These are phyloP conservation scores for Tipula helvola DNA, from an alignment of 2,888 invertebrate species.

Conservation along the genomic window DNA sequence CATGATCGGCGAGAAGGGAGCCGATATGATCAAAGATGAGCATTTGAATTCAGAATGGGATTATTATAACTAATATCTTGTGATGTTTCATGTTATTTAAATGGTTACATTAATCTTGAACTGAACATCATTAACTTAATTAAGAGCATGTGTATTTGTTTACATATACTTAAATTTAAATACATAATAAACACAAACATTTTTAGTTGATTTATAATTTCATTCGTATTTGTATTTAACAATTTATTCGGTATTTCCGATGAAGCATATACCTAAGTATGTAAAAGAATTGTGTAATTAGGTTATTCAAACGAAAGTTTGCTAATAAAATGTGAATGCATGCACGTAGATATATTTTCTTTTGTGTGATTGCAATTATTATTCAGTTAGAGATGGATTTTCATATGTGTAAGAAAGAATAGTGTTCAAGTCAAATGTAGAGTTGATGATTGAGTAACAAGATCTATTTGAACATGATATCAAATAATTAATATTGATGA, in stretches of 20 bases:
- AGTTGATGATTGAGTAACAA: too few relatives aligned
- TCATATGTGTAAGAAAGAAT: not conserved
- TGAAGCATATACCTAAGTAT: not conserved
- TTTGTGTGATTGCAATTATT: not conserved
- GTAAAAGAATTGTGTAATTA: not conserved
- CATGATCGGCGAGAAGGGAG: conserved; percentile 74
- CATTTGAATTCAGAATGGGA: conserved; percentile 30
- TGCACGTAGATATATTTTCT: not conserved
- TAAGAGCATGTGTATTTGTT: not conserved
- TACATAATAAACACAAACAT: not conserved
- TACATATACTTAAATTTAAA: not conserved
- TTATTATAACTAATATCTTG: not conserved
- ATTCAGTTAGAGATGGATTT: not conserved
- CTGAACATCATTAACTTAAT: not conserved
- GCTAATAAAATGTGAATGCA: not conserved
- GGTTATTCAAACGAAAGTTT: not conserved
- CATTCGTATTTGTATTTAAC: not conserved
- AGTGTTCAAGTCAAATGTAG: too few relatives aligned
- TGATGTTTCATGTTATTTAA: not conserved
- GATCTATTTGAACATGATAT: too few relatives aligned
- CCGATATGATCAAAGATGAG: conserved; percentile 70
- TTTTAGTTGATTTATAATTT: not conserved
- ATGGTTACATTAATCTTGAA: not conserved
- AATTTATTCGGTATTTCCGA: not conserved
- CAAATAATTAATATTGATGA: too few relatives aligned